phyloP scores from a whole-genome alignment of 2,888 invertebrate species.

The Oxytorus armatus region DNA sequence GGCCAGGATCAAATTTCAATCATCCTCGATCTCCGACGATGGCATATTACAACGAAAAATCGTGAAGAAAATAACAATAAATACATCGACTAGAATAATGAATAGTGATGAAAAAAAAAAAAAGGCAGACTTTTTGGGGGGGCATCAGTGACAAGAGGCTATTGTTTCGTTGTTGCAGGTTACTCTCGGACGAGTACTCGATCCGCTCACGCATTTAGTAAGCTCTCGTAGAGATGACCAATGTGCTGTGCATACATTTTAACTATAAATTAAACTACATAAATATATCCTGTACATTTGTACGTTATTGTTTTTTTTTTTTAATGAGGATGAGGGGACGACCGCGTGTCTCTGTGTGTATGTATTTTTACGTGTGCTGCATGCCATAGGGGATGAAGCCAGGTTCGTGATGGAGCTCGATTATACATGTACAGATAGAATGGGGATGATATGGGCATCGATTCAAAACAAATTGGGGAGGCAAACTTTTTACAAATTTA shows the following conservation, averaged over 20 bases:
- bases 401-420: slow-evolving; percentile 18
- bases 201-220: slow-evolving; percentile 84
- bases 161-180: slow-evolving; percentile 84
- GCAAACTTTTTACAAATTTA: background rate
- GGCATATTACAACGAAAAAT: background rate
- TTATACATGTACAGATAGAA: slow-evolving; percentile 31
- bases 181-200: slow-evolving; percentile 84
- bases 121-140: slow-evolving; percentile 72
- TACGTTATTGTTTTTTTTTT: too few species aligned
- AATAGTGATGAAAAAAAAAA: slow-evolving; percentile 58
- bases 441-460: slow-evolving; percentile 15
- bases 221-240: slow-evolving; percentile 81
- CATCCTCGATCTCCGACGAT: too few species aligned
- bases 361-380: slow-evolving; percentile 46
- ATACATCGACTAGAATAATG: background rate
- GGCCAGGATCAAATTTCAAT: too few species aligned
- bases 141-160: slow-evolving; percentile 80
- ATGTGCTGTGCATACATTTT: slow-evolving; percentile 79
- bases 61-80: background rate
- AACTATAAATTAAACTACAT: slow-evolving; percentile 67
- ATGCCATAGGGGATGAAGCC: slow-evolving; percentile 43
- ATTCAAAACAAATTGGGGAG: background rate
- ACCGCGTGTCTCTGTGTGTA: too few species aligned
- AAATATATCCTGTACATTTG: slow-evolving; percentile 56
- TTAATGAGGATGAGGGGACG: background rate